Evolutionary conservation across 2,888 invertebrate genomes (phyloP).

Genomic region (Drosophila recens): DNA sequence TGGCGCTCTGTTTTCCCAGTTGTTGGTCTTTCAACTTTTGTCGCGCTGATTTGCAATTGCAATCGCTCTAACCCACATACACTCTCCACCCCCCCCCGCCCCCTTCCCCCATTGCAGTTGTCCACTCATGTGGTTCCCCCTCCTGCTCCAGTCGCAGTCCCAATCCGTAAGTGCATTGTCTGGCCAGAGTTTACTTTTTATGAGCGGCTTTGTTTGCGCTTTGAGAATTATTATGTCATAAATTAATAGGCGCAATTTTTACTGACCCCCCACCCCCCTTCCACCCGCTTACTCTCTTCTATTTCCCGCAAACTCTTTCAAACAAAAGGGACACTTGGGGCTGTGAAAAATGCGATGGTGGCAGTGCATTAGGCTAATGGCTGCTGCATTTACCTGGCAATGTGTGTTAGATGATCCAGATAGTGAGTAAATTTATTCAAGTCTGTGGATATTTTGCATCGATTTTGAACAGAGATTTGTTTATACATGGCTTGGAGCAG

Average conservation of each 20-base stretch:
- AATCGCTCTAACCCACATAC: constrained; percentile 33
- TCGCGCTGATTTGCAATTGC: constrained; percentile 72
- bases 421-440: constrained; percentile 14
- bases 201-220: constrained; percentile 78
- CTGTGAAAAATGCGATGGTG: constrained; percentile 70
- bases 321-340: constrained; percentile 57
- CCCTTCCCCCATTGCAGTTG: constrained; percentile 4
- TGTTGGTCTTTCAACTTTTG: constrained; percentile 64
- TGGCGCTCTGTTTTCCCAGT: constrained; percentile 61
- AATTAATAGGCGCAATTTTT: constrained; percentile 80
- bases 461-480: neutral
- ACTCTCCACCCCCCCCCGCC: constrained; percentile 1
- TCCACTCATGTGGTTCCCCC: constrained; percentile 53
- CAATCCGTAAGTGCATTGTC: constrained; percentile 69
- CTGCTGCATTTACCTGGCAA: constrained; percentile 43
- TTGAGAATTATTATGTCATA: constrained; percentile 80
- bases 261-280: constrained; percentile 36
- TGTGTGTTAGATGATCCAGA: constrained; percentile 62
- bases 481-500: no score
- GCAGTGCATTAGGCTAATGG: constrained; percentile 70
- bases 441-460: neutral
- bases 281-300: neutral
- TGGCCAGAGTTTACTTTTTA: constrained; percentile 64
- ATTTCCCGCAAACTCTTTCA: neutral
- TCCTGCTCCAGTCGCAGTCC: constrained; percentile 19